phyloP scores from a whole-genome alignment of 1,140 invertebrate genomes.

The Listronotus oregonensis region DNA sequence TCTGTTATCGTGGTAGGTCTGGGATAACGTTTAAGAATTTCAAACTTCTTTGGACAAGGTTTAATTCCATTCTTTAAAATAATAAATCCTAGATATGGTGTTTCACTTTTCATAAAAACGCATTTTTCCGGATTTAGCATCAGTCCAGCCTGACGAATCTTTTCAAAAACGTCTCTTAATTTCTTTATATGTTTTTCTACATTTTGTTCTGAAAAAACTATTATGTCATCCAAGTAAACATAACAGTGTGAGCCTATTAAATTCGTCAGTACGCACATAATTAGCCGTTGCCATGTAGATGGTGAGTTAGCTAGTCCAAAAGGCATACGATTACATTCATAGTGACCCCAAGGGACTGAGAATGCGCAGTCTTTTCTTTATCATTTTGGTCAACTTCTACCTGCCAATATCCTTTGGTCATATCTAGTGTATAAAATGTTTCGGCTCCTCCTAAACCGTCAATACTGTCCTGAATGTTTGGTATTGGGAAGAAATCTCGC shows the following conservation, averaged over 20 bases:
- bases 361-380: constrained; percentile 57
- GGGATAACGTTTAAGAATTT: constrained; percentile 41
- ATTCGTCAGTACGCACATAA: too few relatives aligned
- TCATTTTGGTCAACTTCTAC: constrained; percentile 52
- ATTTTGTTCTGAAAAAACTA: constrained; percentile 50
- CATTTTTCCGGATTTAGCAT: constrained; percentile 58
- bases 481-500: too few relatives aligned
- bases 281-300: too few relatives aligned
- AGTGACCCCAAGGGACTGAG: too few relatives aligned
- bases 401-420: constrained; percentile 58
- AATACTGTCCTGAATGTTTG: too few relatives aligned
- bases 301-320: too few relatives aligned
- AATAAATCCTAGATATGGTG: constrained; percentile 55
- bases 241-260: too few relatives aligned
- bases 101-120: constrained; percentile 55
- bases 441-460: constrained; percentile 46
- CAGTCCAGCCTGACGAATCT: constrained; percentile 54
- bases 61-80: too few relatives aligned
- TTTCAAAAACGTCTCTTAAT: constrained; percentile 56
- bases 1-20: constrained; percentile 41
- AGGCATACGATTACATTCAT: too few relatives aligned
- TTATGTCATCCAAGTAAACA: too few relatives aligned
- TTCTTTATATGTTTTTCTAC: too few relatives aligned
- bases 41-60: constrained; percentile 40
- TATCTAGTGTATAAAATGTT: constrained; percentile 56